Percentiles rank a stretch among this genome's conserved stretches.
Conservation (phyloP, 2,113 vertebrate genomes). For the Catharus minimus region DNA sequence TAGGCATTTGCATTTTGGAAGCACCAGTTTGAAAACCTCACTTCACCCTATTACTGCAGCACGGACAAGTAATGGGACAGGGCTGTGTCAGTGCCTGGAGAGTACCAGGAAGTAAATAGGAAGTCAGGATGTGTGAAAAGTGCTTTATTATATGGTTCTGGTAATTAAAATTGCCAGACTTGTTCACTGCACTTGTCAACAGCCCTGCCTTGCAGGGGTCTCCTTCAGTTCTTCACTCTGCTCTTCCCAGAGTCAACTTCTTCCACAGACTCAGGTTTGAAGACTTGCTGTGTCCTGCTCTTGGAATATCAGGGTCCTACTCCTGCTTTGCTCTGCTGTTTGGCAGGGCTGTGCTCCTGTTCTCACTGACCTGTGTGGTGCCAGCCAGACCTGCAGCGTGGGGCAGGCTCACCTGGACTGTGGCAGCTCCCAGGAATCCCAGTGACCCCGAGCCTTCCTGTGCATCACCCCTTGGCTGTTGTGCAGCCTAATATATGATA, state of each 20-base stretch:
- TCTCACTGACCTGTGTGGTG: fast-evolving
- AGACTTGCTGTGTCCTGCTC: fast-evolving
- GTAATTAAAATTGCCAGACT: background rate
- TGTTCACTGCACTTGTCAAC: background rate
- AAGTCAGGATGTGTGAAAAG: background rate
- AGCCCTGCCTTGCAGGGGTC: background rate
- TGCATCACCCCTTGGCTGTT: fast-evolving
- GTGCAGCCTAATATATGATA: fast-evolving
- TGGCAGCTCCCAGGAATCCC: background rate
- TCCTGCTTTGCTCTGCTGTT: fast-evolving
- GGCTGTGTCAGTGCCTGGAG: background rate
- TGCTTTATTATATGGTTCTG: background rate
- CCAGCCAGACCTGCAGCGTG: fast-evolving
- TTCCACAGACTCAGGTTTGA: background rate
- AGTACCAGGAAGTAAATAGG: background rate
- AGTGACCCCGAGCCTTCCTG: too few species aligned
- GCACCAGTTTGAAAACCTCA: background rate
- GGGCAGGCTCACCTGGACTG: background rate
- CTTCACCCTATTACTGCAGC: background rate
- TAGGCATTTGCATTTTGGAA: background rate
- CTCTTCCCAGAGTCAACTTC: background rate
- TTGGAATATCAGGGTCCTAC: background rate
- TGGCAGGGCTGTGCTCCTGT: background rate
- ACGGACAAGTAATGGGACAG: fast-evolving
- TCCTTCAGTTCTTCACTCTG: background rate